phyloP scores from a whole-genome alignment of 1,140 invertebrate species.

The Drusus annulatus region DNA sequence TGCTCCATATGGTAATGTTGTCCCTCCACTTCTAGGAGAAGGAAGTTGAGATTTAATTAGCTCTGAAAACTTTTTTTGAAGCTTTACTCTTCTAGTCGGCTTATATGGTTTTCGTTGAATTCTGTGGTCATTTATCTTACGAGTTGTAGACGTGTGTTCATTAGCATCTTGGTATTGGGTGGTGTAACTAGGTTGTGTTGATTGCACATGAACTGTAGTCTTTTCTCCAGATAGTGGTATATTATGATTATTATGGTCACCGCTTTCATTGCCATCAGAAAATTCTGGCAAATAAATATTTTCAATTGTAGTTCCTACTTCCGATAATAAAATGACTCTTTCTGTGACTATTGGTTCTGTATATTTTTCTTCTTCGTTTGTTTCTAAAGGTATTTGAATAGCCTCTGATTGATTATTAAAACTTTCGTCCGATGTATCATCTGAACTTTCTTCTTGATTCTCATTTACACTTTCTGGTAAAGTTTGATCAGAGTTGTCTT shows the following conservation, averaged over 20 bases:
- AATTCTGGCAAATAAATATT: constrained; percentile 25
- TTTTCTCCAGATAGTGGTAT: constrained; percentile 38
- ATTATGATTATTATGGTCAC: constrained; percentile 1
- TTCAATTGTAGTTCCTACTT: constrained; percentile 37
- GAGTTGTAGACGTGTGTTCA: neutral
- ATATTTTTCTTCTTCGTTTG: constrained; percentile 27
- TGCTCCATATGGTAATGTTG: constrained; percentile 58
- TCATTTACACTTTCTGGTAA: neutral
- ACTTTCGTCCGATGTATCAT: neutral
- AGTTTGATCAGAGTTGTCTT: constrained; percentile 12
- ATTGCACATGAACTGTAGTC: constrained; percentile 9
- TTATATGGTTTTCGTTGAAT: constrained; percentile 34
- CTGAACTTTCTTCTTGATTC: neutral
- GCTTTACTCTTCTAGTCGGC: constrained; percentile 44
- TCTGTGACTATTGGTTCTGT: constrained; percentile 5
- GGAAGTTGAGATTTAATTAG: constrained; percentile 63
- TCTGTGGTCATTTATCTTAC: constrained; percentile 29
- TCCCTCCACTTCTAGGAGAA: constrained; percentile 58
- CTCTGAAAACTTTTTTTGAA: constrained; percentile 60
- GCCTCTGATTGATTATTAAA: neutral
- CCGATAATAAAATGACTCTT: neutral
- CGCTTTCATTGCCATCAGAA: constrained; percentile 19
- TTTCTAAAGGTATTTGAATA: constrained; percentile 14
- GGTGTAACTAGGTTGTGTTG: constrained; percentile 22
- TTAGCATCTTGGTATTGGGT: neutral